Evolutionary conservation across 2,888 invertebrate genomes (phyloP).

Genomic region (Mimumesa dahlbomi): DNA sequence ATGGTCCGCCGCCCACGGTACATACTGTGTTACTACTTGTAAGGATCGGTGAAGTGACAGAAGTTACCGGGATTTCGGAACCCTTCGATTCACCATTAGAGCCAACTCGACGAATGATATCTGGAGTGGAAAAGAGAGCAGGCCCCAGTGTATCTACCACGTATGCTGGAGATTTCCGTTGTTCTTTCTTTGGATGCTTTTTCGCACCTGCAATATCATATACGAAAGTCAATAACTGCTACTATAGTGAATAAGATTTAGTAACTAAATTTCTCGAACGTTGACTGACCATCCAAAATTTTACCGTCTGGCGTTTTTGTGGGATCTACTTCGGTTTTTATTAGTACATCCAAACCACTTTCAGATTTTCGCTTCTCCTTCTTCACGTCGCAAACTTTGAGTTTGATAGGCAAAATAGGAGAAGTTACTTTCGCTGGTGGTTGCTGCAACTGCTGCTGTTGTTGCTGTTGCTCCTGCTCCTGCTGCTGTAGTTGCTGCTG

Average conservation of each 20-base stretch:
- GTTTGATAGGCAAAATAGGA: slow-evolving; percentile 68
- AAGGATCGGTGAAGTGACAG: slow-evolving; percentile 67
- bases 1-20: too few species aligned
- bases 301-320: slow-evolving; percentile 61
- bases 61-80: slow-evolving; percentile 70
- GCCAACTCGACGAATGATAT: slow-evolving; percentile 87
- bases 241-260: not conserved
- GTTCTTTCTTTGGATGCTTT: slow-evolving; percentile 75
- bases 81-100: slow-evolving; percentile 80
- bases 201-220: slow-evolving; percentile 66
- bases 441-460: slow-evolving; percentile 20
- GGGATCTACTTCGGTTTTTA: slow-evolving; percentile 58
- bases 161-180: slow-evolving; percentile 84
- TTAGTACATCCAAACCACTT: slow-evolving; percentile 36
- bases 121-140: slow-evolving; percentile 89
- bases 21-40: slow-evolving; percentile 59
- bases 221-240: not conserved
- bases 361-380: slow-evolving; percentile 74
- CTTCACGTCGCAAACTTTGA: slow-evolving; percentile 70
- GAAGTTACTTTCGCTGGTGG: slow-evolving; percentile 35
- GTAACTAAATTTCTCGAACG: not conserved
- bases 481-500: slow-evolving; percentile 26
- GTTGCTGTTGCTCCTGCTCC: slow-evolving; percentile 25
- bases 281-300: slow-evolving; percentile 51
- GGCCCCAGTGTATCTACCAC: slow-evolving; percentile 82